Conservation (phyloP, 2,113 vertebrate species). For the Empidonax alnorum region DNA sequence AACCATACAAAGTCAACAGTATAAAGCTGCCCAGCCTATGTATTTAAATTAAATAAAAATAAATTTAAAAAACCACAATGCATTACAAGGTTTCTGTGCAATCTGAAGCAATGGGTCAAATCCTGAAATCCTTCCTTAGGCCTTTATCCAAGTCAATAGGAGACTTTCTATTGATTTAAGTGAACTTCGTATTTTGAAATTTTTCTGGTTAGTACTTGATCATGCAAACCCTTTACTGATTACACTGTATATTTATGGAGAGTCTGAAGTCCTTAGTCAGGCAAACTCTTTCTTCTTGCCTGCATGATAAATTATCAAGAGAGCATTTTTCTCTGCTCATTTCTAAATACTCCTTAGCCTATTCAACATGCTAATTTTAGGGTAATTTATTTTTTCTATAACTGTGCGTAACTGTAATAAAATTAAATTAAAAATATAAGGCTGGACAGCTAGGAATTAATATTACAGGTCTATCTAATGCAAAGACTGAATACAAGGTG, state of each 20-base stretch:
- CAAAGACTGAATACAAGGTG: background rate
- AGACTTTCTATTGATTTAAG: conserved; percentile 19
- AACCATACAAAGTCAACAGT: conserved; percentile 40
- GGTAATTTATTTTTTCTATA: conserved; percentile 46
- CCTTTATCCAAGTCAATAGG: background rate
- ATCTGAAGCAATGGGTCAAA: background rate
- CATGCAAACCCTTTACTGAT: conserved; percentile 29
- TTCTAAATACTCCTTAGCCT: conserved; percentile 50
- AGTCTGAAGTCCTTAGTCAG: conserved; percentile 46
- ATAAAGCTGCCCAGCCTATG: background rate
- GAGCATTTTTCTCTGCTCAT: conserved; percentile 27
- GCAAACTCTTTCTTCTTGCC: conserved; percentile 28
- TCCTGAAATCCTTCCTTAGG: background rate
- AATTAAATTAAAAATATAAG: conserved; percentile 34
- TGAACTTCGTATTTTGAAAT: background rate
- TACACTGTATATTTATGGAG: background rate
- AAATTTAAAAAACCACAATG: fast-evolving
- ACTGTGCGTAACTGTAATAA: background rate
- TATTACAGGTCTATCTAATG: background rate
- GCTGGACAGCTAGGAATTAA: background rate
- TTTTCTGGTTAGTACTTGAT: conserved; percentile 28
- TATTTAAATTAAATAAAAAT: background rate
- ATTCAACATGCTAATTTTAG: conserved; percentile 45
- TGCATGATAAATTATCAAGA: conserved; percentile 47
- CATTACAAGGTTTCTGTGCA: background rate